These are phyloP conservation scores for Tetranychus truncatus DNA, from an alignment of 2,888 invertebrate genomes.

Conservation along the genomic window DNA sequence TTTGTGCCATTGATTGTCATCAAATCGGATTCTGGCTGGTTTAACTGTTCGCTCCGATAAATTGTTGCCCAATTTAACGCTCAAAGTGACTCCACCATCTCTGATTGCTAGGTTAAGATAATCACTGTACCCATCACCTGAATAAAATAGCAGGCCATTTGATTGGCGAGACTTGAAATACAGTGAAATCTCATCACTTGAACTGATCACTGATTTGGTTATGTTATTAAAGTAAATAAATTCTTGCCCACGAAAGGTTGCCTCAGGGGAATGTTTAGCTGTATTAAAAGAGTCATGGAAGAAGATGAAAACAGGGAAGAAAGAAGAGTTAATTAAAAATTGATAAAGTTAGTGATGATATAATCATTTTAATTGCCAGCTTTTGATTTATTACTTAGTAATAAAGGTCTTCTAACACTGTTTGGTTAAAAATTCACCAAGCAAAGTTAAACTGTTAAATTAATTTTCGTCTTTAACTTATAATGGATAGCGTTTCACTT, in stretches of 20 bases:
- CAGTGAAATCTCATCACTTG: slow-evolving; percentile 70
- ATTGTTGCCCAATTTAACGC: slow-evolving; percentile 57
- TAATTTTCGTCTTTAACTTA: no score
- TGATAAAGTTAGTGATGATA: no score
- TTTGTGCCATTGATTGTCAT: slow-evolving; percentile 92
- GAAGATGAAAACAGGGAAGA: no score
- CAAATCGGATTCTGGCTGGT: slow-evolving; percentile 69
- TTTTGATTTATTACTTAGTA: no score
- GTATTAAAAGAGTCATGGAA: neutral
- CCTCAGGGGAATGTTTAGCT: slow-evolving; percentile 6
- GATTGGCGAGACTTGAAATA: slow-evolving; percentile 81
- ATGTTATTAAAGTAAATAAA: slow-evolving; percentile 9
- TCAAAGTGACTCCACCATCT: slow-evolving; percentile 68
- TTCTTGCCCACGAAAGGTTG: slow-evolving; percentile 8
- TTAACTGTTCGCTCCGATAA: slow-evolving; percentile 44
- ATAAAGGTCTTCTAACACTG: no score
- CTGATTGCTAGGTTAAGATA: slow-evolving; percentile 58
- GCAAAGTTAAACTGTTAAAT: no score
- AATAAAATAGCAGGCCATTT: slow-evolving; percentile 76
- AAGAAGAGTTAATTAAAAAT: no score
- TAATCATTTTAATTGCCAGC: no score
- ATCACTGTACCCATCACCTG: slow-evolving; percentile 39
- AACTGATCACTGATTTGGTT: slow-evolving; percentile 49
- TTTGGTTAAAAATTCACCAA: no score
- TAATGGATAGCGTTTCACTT: no score